Evolutionary conservation across 2,888 invertebrate species (phyloP).

Genomic region (Acanthococcus lagerstroemiae): DNA sequence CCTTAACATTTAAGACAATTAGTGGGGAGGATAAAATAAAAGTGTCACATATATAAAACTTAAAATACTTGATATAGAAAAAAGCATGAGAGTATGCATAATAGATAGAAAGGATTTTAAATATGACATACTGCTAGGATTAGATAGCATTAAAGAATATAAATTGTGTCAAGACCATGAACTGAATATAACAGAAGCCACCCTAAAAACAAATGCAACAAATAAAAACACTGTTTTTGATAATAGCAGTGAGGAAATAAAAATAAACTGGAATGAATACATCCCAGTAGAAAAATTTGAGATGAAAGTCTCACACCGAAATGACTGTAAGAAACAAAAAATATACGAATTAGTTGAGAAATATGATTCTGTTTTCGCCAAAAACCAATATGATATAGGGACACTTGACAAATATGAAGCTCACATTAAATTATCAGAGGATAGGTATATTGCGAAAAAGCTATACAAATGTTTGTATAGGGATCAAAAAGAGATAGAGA

Average conservation of each 20-base stretch:
- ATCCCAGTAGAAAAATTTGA: too few species aligned
- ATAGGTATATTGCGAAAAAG: background rate
- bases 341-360: too few species aligned
- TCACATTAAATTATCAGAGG: too few species aligned
- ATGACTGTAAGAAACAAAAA: too few species aligned
- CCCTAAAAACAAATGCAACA: too few species aligned
- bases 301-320: background rate
- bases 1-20: background rate
- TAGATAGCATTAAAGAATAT: background rate
- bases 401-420: too few species aligned
- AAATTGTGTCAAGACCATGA: background rate
- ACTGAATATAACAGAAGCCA: background rate
- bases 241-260: too few species aligned
- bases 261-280: too few species aligned
- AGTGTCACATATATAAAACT: background rate
- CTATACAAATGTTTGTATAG: background rate
- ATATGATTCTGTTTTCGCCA: too few species aligned
- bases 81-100: background rate
- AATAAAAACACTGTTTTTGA: too few species aligned
- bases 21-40: background rate
- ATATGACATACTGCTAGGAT: background rate
- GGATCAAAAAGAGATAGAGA: background rate
- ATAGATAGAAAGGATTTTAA: background rate
- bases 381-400: too few species aligned
- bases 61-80: background rate